Percentiles rank a stretch among this genome's conserved stretches.
These are phyloP conservation scores for Picus viridis DNA, from an alignment of 2,797 vertebrate species.

Conservation along the genomic window DNA sequence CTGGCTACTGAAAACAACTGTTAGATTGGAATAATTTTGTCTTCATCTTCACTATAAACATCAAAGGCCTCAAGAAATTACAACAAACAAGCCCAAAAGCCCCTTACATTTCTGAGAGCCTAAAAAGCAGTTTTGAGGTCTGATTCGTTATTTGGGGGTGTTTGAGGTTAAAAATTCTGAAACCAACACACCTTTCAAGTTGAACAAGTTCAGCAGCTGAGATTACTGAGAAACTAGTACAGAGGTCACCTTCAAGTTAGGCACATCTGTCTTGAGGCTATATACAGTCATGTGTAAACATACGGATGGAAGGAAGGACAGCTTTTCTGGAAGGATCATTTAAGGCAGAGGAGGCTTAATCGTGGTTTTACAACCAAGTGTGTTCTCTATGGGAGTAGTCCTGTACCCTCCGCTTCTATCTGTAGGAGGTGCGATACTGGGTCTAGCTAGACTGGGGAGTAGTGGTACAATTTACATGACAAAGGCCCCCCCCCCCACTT, in stretches of 20 bases:
- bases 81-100: not conserved
- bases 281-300: too few relatives aligned
- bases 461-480: not conserved
- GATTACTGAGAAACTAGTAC: not conserved
- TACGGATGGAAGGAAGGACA: not conserved
- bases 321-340: not conserved
- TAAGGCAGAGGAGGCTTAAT: not conserved
- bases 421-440: not conserved
- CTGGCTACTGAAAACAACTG: not conserved
- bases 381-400: not conserved
- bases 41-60: not conserved
- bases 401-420: not conserved
- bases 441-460: not conserved
- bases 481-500: not conserved
- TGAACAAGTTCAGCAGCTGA: not conserved
- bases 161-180: not conserved
- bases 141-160: not conserved
- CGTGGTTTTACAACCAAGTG: not conserved
- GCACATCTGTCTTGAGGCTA: not conserved
- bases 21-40: not conserved
- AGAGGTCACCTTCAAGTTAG: not conserved
- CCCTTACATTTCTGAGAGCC: not conserved
- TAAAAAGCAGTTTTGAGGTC: not conserved
- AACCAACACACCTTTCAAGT: not conserved
- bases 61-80: not conserved